A percentile compares a stretch with the other conserved stretches of the same genome.
phyloP scores from a whole-genome alignment of 2,113 vertebrate genomes.

The Callaeas wilsoni region DNA sequence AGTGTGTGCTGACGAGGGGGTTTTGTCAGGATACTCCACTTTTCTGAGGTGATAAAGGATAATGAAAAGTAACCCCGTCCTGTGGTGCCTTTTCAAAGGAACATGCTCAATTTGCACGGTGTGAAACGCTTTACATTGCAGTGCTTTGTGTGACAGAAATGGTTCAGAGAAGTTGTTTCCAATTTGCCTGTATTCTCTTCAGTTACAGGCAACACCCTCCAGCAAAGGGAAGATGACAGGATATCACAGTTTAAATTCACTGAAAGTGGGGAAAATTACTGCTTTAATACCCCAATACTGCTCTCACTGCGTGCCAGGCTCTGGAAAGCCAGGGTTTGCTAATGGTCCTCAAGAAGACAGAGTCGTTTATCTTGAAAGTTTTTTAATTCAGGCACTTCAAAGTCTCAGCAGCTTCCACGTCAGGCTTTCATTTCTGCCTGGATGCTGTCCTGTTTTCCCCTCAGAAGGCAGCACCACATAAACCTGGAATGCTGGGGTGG shows the following conservation, averaged over 20 bases:
- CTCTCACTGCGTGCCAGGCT: fast-evolving
- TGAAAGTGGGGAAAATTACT: neutral
- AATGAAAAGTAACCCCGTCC: neutral
- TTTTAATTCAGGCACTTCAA: neutral
- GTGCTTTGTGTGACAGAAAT: neutral
- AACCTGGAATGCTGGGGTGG: fast-evolving
- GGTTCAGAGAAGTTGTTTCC: neutral
- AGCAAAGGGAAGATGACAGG: neutral
- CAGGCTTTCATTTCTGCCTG: neutral
- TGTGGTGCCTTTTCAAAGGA: neutral
- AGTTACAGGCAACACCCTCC: neutral
- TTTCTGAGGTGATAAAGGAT: neutral
- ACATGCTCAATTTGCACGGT: fast-evolving
- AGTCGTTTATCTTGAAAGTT: neutral
- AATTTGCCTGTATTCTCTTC: neutral
- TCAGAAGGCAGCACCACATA: fast-evolving
- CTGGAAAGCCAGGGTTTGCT: neutral
- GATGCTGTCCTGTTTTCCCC: neutral
- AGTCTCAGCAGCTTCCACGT: neutral
- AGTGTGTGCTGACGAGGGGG: fast-evolving
- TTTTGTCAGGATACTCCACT: neutral
- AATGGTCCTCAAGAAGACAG: neutral
- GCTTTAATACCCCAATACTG: neutral
- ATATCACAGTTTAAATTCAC: neutral
- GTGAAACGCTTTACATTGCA: neutral